These are phyloP conservation scores for Diprion similis DNA, from an alignment of 1,140 invertebrate genomes.

Conservation along the genomic window DNA sequence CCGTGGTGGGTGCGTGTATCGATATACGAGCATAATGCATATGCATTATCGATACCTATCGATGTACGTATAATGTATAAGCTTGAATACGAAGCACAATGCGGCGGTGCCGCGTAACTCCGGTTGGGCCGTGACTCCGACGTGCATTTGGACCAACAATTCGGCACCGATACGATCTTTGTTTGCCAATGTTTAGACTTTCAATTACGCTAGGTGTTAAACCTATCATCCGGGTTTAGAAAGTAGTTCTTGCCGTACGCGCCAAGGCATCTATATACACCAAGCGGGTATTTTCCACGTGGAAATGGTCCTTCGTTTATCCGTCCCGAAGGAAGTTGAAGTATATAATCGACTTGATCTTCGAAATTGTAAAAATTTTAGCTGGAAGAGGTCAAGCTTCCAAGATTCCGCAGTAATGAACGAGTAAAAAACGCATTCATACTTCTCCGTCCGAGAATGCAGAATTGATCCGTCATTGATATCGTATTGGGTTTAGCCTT, in stretches of 20 bases:
- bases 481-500: neutral
- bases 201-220: slow-evolving; percentile 7
- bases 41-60: neutral
- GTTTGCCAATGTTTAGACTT: slow-evolving; percentile 7
- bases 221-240: slow-evolving; percentile 7
- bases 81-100: neutral
- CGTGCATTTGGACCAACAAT: slow-evolving; percentile 2
- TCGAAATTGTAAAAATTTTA: no score
- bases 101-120: neutral
- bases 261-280: neutral
- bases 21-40: neutral
- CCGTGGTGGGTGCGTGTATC: neutral
- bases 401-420: neutral
- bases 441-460: neutral
- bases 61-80: neutral
- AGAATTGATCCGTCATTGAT: slow-evolving; percentile 1
- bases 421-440: neutral
- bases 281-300: no score
- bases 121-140: neutral
- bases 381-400: no score
- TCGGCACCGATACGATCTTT: neutral
- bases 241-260: neutral
- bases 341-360: no score
- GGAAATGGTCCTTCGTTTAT: no score
- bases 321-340: no score